Conservation (phyloP, 1,140 invertebrate genomes). For the Liolophura sinensis region DNA sequence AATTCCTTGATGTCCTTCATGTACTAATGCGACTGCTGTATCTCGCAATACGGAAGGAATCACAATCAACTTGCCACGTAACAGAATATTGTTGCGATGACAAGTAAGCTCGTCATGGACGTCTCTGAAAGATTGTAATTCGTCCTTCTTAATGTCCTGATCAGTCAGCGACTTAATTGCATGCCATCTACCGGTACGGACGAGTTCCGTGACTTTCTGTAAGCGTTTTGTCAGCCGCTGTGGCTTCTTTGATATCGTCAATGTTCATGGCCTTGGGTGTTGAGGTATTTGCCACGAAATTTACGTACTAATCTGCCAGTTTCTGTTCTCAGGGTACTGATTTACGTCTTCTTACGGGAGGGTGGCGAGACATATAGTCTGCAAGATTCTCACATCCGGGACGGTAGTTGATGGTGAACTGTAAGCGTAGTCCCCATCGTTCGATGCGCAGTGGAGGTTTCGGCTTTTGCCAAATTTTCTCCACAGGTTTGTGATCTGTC, state of each 20-base stretch:
- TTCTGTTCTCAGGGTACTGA: neutral
- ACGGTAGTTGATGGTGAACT: conserved; percentile 1
- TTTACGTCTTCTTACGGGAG: neutral
- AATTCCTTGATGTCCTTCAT: conserved; percentile 5
- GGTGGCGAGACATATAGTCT: conserved; percentile 10
- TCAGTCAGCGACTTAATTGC: neutral
- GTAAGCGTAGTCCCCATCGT: conserved; percentile 7
- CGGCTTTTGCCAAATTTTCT: conserved; percentile 7
- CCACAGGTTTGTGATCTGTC: conserved; percentile 10
- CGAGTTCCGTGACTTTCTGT: neutral
- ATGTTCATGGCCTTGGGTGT: neutral
- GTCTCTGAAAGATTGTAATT: neutral
- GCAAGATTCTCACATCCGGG: neutral
- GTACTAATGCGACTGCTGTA: neutral
- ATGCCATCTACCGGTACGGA: neutral
- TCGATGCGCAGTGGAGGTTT: conserved; percentile 13
- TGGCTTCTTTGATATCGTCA: neutral
- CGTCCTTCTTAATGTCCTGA: neutral
- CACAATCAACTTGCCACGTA: too few relatives aligned
- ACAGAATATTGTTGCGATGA: too few relatives aligned
- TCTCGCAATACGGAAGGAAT: too few relatives aligned
- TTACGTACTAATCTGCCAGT: neutral
- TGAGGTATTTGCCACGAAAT: neutral
- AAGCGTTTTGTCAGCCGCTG: neutral
- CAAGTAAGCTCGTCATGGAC: neutral